Conservation (phyloP, 2,797 vertebrate genomes). For the Macrochelys suwanniensis region DNA sequence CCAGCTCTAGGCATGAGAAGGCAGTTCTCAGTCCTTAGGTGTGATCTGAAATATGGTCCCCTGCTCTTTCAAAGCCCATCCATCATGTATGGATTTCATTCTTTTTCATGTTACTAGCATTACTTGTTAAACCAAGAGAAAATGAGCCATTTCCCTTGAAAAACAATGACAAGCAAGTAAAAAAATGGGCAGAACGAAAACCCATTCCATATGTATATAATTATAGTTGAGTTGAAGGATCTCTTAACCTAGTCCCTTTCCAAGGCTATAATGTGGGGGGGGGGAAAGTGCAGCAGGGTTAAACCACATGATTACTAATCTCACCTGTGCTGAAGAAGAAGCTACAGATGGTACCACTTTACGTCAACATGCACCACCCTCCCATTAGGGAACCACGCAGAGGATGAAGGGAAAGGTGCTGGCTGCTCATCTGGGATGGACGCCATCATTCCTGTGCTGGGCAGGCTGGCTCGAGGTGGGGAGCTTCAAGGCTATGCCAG, state of each 20-base stretch:
- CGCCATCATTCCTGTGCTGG: neutral
- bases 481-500: neutral
- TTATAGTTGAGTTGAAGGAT: neutral
- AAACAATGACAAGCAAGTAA: neutral
- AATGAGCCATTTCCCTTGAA: neutral
- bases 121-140: slow-evolving; percentile 6
- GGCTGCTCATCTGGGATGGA: neutral
- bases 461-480: neutral
- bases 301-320: rapidly evolving
- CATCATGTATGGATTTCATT: neutral
- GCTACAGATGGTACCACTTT: neutral
- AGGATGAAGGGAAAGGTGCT: neutral
- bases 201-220: neutral
- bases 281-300: neutral
- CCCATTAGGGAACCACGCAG: rapidly evolving
- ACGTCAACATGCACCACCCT: rapidly evolving
- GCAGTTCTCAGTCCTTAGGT: neutral
- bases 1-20: neutral
- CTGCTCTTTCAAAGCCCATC: neutral
- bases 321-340: neutral
- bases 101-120: neutral
- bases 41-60: neutral
- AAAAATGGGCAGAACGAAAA: neutral
- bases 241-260: rapidly evolving
- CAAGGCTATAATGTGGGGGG: neutral